Evolutionary conservation across 1,140 invertebrate genomes (phyloP).

Genomic region (Achroia grisella): DNA sequence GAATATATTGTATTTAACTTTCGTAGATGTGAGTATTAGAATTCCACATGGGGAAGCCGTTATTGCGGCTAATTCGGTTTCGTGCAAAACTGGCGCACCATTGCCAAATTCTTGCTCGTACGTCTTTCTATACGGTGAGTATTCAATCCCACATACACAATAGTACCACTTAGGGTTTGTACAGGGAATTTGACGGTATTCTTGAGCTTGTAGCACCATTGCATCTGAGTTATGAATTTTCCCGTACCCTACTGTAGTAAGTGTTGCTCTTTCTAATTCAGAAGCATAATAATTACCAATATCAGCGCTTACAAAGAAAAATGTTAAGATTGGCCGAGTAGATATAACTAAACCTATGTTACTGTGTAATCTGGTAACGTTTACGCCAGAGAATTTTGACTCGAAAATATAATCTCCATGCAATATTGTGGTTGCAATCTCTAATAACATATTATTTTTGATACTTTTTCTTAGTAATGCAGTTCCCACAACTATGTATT

Average conservation of each 20-base stretch:
- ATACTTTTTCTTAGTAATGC: constrained; percentile 21
- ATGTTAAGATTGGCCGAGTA: constrained; percentile 16
- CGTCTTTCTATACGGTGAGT: constrained; percentile 11
- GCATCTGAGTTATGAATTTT: constrained; percentile 13
- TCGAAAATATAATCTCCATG: constrained; percentile 33
- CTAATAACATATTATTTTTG: constrained; percentile 22
- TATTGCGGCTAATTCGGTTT: constrained; percentile 30
- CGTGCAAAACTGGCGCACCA: constrained; percentile 40
- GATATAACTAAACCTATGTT: constrained; percentile 43
- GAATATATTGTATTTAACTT: constrained; percentile 36
- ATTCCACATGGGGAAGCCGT: constrained; percentile 22
- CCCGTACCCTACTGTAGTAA: constrained; percentile 34
- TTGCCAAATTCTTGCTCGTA: constrained; percentile 34
- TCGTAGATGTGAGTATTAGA: constrained; percentile 16
- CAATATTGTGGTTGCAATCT: constrained; percentile 23
- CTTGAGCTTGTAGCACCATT: constrained; percentile 29
- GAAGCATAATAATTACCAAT: constrained; percentile 31
- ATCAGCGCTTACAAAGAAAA: constrained; percentile 18
- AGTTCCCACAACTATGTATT: constrained; percentile 24
- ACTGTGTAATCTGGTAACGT: constrained; percentile 30
- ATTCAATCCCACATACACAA: constrained; percentile 46
- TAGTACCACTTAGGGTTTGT: constrained; percentile 49
- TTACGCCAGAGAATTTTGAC: constrained; percentile 13
- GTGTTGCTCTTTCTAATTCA: constrained; percentile 28
- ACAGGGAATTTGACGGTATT: constrained; percentile 35